Conservation (phyloP, 2,113 vertebrate genomes). For the Alosa alosa region DNA sequence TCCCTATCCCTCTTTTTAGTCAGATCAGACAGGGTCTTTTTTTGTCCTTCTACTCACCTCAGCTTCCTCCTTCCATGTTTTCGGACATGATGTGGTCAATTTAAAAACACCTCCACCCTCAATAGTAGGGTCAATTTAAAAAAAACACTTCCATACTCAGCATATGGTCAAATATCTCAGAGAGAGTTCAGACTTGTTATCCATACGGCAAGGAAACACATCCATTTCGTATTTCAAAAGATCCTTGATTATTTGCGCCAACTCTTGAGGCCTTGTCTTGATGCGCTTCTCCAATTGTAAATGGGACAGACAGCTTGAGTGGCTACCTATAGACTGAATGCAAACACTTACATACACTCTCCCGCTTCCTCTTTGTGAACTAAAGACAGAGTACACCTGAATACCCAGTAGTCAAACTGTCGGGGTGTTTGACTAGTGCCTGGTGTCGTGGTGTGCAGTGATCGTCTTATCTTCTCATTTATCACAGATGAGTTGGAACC, state of each 20-base stretch:
- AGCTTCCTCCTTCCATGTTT: background rate
- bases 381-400: background rate
- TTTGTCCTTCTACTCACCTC: background rate
- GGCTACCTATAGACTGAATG: background rate
- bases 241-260: background rate
- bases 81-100: background rate
- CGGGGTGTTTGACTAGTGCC: background rate
- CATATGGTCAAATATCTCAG: background rate
- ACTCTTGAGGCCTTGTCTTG: background rate
- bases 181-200: background rate
- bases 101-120: background rate
- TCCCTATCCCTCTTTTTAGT: background rate
- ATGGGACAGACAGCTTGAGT: background rate
- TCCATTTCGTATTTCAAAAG: background rate
- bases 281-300: background rate
- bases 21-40: background rate
- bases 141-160: background rate
- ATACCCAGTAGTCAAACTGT: background rate
- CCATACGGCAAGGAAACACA: background rate
- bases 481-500: conserved; percentile 99
- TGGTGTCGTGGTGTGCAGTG: conserved; percentile 80
- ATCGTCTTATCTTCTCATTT: conserved; percentile 99
- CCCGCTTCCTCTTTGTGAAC: background rate
- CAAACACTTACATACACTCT: background rate
- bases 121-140: background rate